Percentiles rank a stretch among this genome's conserved stretches.
Conservation (phyloP, 1,140 invertebrate genomes). For the Papilio aristodemus region DNA sequence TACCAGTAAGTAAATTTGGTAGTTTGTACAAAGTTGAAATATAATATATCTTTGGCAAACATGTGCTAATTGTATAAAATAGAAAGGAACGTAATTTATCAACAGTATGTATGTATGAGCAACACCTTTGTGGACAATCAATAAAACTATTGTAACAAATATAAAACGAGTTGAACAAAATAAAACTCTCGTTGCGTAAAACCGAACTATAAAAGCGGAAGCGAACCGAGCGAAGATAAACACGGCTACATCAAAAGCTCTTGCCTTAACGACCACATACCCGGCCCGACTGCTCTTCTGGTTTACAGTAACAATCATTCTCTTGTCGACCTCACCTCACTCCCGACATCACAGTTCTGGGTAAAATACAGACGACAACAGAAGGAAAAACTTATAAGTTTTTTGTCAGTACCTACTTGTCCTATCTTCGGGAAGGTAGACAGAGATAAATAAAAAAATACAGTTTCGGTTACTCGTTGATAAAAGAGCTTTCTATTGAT, state of each 20-base stretch:
- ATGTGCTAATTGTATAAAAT: too few relatives aligned
- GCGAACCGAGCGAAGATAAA: background rate
- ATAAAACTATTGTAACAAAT: background rate
- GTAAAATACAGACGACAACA: too few relatives aligned
- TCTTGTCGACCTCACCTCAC: background rate
- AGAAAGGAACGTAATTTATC: too few relatives aligned
- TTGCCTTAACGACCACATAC: conserved; percentile 13
- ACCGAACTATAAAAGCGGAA: conserved; percentile 20
- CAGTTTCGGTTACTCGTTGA: too few relatives aligned
- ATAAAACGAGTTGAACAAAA: background rate
- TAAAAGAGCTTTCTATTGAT: too few relatives aligned
- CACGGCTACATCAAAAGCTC: conserved; percentile 24
- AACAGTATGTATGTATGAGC: too few relatives aligned
- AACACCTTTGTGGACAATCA: background rate
- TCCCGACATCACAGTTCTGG: background rate
- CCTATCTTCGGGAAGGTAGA: too few relatives aligned
- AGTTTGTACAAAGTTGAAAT: background rate
- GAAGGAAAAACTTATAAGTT: background rate
- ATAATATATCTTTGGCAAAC: too few relatives aligned
- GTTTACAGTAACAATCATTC: background rate
- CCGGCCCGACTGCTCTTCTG: background rate
- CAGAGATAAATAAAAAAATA: too few relatives aligned
- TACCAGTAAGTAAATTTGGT: background rate
- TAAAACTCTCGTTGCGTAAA: conserved; percentile 2
- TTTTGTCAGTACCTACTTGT: too few relatives aligned